Evolutionary conservation across 1,140 invertebrate species (phyloP).

Genomic region (Leptopilina boulardi): DNA sequence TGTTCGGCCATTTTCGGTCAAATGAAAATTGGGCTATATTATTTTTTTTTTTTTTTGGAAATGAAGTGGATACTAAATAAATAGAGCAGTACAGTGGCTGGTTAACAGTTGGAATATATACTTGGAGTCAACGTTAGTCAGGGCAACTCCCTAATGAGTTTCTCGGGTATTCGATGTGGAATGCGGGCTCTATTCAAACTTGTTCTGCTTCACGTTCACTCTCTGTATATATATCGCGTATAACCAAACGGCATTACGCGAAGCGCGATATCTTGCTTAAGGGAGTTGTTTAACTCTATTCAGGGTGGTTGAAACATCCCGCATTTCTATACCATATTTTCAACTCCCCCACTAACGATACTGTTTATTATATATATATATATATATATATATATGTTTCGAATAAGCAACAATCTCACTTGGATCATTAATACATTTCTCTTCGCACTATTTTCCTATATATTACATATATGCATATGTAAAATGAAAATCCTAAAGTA

Average conservation of each 20-base stretch:
- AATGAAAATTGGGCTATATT: too few relatives aligned
- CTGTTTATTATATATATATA: too few relatives aligned
- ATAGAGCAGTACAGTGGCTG: conserved; percentile 20
- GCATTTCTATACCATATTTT: conserved; percentile 26
- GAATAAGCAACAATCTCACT: conserved; percentile 8
- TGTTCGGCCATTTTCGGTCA: too few relatives aligned
- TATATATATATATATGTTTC: too few relatives aligned
- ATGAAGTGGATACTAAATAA: conserved; percentile 12
- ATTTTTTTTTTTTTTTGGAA: too few relatives aligned
- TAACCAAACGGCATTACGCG: conserved; percentile 43
- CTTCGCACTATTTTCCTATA: neutral
- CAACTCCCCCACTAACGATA: conserved; percentile 9
- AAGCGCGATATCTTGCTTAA: conserved; percentile 52
- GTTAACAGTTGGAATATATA: conserved; percentile 10
- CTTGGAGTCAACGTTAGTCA: conserved; percentile 46
- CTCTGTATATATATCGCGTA: too few relatives aligned
- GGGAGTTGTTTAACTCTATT: conserved; percentile 49
- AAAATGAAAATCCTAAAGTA: neutral
- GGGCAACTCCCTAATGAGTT: conserved; percentile 68
- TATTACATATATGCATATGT: neutral
- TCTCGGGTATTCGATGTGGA: conserved; percentile 69
- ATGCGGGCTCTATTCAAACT: conserved; percentile 70
- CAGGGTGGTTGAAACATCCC: conserved; percentile 7
- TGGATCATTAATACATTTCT: conserved; percentile 6
- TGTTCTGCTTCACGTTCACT: conserved; percentile 52